Conservation (phyloP, 2,888 invertebrate species). For the Eledone cirrhosa region DNA sequence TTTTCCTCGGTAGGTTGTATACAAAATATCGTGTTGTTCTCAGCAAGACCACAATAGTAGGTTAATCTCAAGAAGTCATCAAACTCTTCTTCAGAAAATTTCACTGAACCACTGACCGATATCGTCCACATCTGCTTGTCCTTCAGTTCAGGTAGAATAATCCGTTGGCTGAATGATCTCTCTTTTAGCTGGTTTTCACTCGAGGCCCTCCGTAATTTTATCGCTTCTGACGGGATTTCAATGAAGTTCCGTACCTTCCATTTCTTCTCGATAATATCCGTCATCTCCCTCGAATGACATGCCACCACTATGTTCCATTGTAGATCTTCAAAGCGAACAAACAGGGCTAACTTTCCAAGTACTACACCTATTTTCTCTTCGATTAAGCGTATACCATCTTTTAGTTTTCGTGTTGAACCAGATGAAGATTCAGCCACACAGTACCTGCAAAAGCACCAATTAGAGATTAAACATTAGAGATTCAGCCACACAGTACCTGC, state of each 20-base stretch:
- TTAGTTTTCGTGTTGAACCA: slow-evolving; percentile 51
- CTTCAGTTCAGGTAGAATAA: slow-evolving; percentile 46
- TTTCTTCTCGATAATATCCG: slow-evolving; percentile 43
- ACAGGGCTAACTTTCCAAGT: slow-evolving; percentile 58
- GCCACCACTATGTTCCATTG: slow-evolving; percentile 61
- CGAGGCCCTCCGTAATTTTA: too few species aligned
- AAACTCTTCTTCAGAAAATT: slow-evolving; percentile 46
- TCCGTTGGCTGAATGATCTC: too few species aligned
- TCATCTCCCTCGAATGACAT: slow-evolving; percentile 44
- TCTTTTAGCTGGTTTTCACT: too few species aligned
- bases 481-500: slow-evolving; percentile 43
- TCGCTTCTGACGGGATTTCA: slow-evolving; percentile 19
- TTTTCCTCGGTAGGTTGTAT: slow-evolving; percentile 56
- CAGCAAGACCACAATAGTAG: slow-evolving; percentile 50
- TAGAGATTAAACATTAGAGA: too few species aligned
- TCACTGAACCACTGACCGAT: slow-evolving; percentile 46
- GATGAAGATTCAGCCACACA: slow-evolving; percentile 59
- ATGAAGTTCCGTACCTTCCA: slow-evolving; percentile 38
- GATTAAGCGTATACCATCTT: slow-evolving; percentile 48
- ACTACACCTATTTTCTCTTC: slow-evolving; percentile 48
- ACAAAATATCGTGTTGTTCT: slow-evolving; percentile 58
- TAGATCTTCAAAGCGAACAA: slow-evolving; percentile 58
- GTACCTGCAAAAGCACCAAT: slow-evolving; percentile 51
- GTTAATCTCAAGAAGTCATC: slow-evolving; percentile 29
- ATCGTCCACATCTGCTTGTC: slow-evolving; percentile 56